Evolutionary conservation across 2,888 invertebrate genomes (phyloP).

Genomic region (Amphimallon solstitiale): DNA sequence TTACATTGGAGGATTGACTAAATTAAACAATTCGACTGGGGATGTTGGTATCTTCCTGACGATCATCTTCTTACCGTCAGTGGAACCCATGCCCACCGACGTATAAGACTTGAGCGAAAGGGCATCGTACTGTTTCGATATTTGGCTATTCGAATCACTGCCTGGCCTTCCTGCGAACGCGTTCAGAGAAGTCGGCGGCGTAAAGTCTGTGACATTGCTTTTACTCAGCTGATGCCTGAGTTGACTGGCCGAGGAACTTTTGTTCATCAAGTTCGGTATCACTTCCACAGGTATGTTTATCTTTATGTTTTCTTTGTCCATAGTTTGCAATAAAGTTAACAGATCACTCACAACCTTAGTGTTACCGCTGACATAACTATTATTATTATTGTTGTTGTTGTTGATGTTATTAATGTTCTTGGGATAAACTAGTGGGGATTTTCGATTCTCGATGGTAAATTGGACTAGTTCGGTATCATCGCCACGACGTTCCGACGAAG

Average conservation of each 20-base stretch:
- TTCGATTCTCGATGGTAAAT: conserved; percentile 10
- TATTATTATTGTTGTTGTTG: conserved; percentile 34
- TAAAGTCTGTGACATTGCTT: conserved; percentile 30
- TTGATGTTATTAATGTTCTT: conserved; percentile 26
- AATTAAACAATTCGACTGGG: conserved; percentile 85
- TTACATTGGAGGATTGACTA: conserved; percentile 86
- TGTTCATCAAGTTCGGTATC: conserved; percentile 36
- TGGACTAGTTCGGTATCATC: conserved; percentile 32
- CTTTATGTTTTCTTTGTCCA: conserved; percentile 40
- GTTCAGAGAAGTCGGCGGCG: conserved; percentile 12
- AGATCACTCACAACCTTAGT: conserved; percentile 35
- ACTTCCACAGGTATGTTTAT: conserved; percentile 34
- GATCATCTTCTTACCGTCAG: conserved; percentile 87
- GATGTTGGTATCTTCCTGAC: conserved; percentile 86
- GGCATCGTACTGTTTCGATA: conserved; percentile 68
- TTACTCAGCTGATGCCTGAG: conserved; percentile 36
- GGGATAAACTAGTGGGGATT: conserved; percentile 10
- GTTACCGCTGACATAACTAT: conserved; percentile 39
- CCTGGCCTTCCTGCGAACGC: conserved; percentile 44
- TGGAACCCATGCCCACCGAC: conserved; percentile 89
- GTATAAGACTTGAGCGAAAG: conserved; percentile 82
- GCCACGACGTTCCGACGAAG: conserved; percentile 9
- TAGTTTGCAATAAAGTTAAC: conserved; percentile 28
- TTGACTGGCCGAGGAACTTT: conserved; percentile 2
- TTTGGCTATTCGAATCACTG: conserved; percentile 69